Conservation (phyloP, 2,797 vertebrate genomes). For the Ambastaia sidthimunki region DNA sequence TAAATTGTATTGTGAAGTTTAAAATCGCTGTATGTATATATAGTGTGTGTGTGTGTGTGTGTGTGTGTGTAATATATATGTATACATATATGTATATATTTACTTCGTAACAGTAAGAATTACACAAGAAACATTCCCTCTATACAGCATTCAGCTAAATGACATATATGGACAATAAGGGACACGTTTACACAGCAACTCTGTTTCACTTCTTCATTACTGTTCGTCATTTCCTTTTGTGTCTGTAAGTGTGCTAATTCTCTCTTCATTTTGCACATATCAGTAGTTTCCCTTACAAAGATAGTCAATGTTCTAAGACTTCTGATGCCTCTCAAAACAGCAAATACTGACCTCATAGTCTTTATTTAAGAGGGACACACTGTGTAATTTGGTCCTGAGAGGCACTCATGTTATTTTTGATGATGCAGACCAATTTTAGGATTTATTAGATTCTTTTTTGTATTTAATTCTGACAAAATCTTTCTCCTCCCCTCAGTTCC, state of each 20-base stretch:
- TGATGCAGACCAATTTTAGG: background rate
- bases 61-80: too few relatives aligned
- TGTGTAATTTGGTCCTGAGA: background rate
- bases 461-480: constrained; percentile 27
- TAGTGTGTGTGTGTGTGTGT: too few relatives aligned
- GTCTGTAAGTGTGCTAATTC: constrained; percentile 23
- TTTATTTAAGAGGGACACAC: background rate
- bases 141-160: background rate
- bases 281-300: constrained; percentile 12
- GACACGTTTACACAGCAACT: background rate
- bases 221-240: constrained; percentile 50
- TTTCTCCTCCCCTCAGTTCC: constrained; percentile 22
- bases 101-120: background rate
- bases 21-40: too few relatives aligned
- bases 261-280: constrained; percentile 36
- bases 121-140: background rate
- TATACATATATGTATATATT: too few relatives aligned
- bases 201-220: constrained; percentile 64
- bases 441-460: constrained; percentile 27
- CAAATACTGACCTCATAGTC: constrained; percentile 1
- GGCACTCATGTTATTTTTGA: constrained; percentile 10
- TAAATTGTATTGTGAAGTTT: too few relatives aligned
- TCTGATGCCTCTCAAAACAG: background rate
- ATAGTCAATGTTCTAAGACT: background rate
- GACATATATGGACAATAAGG: background rate